Evolutionary conservation across 1,140 invertebrate species (phyloP), one percentile per base, ranked within the genome.

Genomic region (Drosophila nebulosa): DNA sequence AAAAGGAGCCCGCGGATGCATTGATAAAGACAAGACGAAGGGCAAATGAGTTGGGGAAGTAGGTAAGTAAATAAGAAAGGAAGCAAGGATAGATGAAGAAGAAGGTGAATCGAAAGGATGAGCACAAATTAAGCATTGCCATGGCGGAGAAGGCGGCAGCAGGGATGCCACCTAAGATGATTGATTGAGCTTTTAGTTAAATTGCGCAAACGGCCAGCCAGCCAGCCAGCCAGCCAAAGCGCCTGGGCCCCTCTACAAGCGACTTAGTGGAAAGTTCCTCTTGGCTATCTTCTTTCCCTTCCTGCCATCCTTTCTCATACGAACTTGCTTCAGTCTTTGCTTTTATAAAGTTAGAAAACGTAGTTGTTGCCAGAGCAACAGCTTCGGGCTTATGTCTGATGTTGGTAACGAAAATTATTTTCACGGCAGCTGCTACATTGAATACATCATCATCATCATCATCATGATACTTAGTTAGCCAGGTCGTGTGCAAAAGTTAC

Each of bases 161-260:
- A 46, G 39, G n/a, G n/a, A 46, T 62, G 70, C 61, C 58, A 53
- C 36, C 75, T 68, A 63, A 66, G 75, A 84, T 84, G 79, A 84
- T 84, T 84, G 79, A 84, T 84, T 84, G 75, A 83, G 79, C 79
- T 84, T 79, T 84, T 78, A 84, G 79, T 78, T 84, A 84, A 84
- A 84, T 84, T 84, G 79, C 67, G 66, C 71, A 64, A 83, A 46
- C 60, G 79, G 65, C 59, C 63, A 74, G 39, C 61, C 35, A 65
- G 39, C 61, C 35, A 65, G n/a, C n/a, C 60, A 74, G 65, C 59
- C 63, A 74, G 39, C 61, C 35, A 65, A 76, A 76, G 69, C 72
- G 42, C 57, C 52, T 53, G 36, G 32, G n/a, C n/a, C n/a, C 30
- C 39, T 57, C 50, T 69, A 73, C 61, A 64, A 64, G 70, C 57